A percentile compares a stretch with the other conserved stretches of the same genome.
Conservation (phyloP, 2,888 invertebrate species). For the Scrobipalpa costella region DNA sequence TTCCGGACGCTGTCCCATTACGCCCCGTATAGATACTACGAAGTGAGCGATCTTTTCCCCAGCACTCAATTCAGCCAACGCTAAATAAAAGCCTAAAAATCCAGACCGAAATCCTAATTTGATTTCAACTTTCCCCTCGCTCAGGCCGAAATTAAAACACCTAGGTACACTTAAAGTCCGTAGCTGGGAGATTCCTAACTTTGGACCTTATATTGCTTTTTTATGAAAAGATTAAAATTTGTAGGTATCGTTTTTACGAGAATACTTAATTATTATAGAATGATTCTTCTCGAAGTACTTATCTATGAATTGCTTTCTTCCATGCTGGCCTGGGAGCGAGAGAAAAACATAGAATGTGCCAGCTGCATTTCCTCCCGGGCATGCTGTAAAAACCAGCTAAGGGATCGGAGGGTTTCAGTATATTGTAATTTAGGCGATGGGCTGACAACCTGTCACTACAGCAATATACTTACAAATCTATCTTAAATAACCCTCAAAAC, state of each 20-base stretch:
- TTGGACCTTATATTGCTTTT: slow-evolving; percentile 1
- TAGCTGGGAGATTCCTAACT: background rate
- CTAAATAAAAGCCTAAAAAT: slow-evolving; percentile 7
- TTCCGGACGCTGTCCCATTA: too few relatives aligned
- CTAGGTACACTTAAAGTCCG: background rate
- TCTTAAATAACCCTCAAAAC: too few relatives aligned
- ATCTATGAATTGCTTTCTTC: too few relatives aligned
- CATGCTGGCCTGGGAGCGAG: too few relatives aligned
- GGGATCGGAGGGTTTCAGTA: too few relatives aligned
- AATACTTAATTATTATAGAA: background rate
- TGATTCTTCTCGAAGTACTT: too few relatives aligned
- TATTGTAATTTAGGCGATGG: too few relatives aligned
- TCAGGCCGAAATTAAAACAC: slow-evolving; percentile 6
- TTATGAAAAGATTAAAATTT: background rate
- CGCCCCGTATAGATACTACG: background rate
- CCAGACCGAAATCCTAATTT: slow-evolving; percentile 12
- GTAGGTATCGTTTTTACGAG: background rate
- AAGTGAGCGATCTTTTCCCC: background rate
- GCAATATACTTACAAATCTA: too few relatives aligned
- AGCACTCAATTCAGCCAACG: background rate
- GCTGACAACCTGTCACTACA: too few relatives aligned
- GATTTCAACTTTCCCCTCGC: slow-evolving; percentile 12
- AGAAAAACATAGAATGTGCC: too few relatives aligned
- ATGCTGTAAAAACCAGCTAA: too few relatives aligned
- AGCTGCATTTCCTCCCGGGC: too few relatives aligned